Evolutionary conservation across 23 tunicate species (phyloP).

Genomic region (Styela plicata): DNA sequence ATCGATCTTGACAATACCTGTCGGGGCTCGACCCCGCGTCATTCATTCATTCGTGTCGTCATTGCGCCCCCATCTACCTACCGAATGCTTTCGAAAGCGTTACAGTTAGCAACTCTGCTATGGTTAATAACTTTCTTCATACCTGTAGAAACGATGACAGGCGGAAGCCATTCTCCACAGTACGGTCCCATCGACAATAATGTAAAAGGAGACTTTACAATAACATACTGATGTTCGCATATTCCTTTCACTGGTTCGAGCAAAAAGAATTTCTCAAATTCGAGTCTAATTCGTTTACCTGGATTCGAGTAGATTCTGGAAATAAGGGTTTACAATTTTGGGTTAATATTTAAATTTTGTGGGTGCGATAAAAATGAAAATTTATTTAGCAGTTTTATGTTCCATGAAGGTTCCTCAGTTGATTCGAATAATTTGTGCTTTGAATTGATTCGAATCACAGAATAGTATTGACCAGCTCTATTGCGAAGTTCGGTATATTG

Average conservation of each 20-base stretch:
- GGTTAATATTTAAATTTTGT: not conserved
- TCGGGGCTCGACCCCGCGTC: no score
- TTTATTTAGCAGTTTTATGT: no score
- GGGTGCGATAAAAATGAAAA: not conserved
- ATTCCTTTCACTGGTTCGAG: conserved; percentile 14
- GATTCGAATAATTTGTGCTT: no score
- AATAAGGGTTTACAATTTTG: no score
- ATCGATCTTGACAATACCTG: no score
- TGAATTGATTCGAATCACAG: no score
- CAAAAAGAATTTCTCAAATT: conserved; percentile 18
- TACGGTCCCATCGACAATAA: conserved; percentile 24
- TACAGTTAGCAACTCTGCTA: not conserved
- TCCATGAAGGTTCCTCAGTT: no score
- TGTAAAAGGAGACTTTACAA: conserved; percentile 24
- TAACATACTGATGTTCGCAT: conserved; percentile 25
- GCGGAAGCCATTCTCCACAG: conserved; percentile 11
- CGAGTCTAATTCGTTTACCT: conserved; percentile 21
- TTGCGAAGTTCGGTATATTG: no score
- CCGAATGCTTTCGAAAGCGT: no score
- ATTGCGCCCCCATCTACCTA: no score
- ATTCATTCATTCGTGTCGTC: no score
- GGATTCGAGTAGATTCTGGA: conserved; percentile 17
- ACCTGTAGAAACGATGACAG: conserved; percentile 30
- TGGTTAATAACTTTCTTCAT: not conserved
- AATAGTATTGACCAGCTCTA: no score